Evolutionary conservation across 2,113 vertebrate species (phyloP), one percentile per base, ranked within the genome.

Genomic region (Gymnarchus niloticus): DNA sequence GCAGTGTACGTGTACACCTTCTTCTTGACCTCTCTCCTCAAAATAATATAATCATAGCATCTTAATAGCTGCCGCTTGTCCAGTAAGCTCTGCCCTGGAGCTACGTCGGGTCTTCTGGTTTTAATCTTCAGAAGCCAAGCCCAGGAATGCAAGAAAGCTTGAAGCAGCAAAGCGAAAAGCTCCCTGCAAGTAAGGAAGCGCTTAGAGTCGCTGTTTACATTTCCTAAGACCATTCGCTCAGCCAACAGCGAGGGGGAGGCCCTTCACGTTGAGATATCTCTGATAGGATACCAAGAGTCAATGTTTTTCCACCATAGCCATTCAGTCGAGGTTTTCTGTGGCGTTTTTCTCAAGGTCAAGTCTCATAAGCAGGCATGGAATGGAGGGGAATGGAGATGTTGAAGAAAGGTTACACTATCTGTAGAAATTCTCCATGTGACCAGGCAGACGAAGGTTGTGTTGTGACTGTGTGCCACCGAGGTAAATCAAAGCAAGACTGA

Each of bases 51-150:
- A 84, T 84, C n/a, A 10, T 46, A 23, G 8, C 21, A 7, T 84
- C 56, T 65, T 84, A 9, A 73, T 84, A 37, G 41, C 83, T 46
- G n/a, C 56, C 23, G 44, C 41, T 7, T 12, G 56, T 84, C 21
- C 44, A 65, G 57, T 61, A 84, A 61, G 56, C 3, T 1, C 44
- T 1, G 28, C 23, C 5, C 56, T 7, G 25, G 33, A 14, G 83
- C 56, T 48, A 49, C 23, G 3, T 5, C 3, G 82, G 10, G 3
- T 84, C 25, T 25, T 61, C 41, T 48, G 56, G 61, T 61, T 61
- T 84, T 84, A 84, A 46, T 84, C 56, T 57, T 83, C 56, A 28
- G 14, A 56, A n/a, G 82, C 54, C n/a, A 17, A 61, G 37, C 33
- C 46, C 12, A 59, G n/a, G 56, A 61, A 84, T 44, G 37, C 1